Percentiles rank a stretch among this genome's conserved stretches.
phyloP scores from a whole-genome alignment of 2,797 vertebrate species.

The Paratrypauchen microcephalus region DNA sequence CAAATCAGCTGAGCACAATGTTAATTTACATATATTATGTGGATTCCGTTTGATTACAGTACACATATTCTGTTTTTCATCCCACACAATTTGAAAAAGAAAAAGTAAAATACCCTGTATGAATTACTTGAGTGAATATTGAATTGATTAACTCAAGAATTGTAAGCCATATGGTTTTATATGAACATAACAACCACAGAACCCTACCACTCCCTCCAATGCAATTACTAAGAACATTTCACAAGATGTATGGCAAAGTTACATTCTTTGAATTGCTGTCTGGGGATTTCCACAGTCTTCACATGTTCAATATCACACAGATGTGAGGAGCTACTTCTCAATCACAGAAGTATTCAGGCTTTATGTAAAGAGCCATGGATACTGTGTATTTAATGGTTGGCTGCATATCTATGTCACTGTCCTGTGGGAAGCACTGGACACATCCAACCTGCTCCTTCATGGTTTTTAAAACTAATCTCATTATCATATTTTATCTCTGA shows the following conservation, averaged over 20 bases:
- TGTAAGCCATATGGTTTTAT: background rate
- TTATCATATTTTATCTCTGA: background rate
- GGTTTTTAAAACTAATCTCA: background rate
- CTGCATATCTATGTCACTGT: background rate
- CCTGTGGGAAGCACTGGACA: background rate
- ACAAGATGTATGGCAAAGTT: no score
- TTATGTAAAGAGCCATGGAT: background rate
- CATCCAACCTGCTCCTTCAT: background rate
- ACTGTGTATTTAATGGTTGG: background rate
- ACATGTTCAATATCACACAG: slow-evolving; percentile 1
- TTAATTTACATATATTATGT: background rate
- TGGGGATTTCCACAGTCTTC: background rate
- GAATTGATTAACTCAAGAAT: background rate
- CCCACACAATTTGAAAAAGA: no score
- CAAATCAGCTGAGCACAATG: background rate
- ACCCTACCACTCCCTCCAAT: no score
- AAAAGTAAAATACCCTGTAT: no score
- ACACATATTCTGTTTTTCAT: background rate
- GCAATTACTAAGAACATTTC: no score
- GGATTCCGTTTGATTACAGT: background rate
- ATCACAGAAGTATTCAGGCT: background rate
- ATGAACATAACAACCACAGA: no score
- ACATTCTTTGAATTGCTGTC: background rate
- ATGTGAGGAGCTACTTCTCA: background rate
- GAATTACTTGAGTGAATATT: no score